Evolutionary conservation across 2,888 invertebrate genomes (phyloP), one percentile per base, ranked within the genome.

Genomic region (Agonopterix heracliana): DNA sequence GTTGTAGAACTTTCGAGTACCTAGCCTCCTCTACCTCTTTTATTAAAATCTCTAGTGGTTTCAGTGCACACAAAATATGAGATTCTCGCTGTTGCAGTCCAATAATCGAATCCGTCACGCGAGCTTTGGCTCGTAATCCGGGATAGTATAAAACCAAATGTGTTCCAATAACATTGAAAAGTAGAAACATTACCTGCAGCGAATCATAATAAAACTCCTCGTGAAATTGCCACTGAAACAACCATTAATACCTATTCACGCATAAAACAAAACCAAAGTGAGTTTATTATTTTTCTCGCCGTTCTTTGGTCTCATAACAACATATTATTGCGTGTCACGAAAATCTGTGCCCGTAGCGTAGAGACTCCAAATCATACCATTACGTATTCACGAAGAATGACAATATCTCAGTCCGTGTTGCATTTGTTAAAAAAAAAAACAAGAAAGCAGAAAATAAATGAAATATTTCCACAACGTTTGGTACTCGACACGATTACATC

Each of bases 141-240:
- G 57, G 59, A 53, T 5, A 73, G 63, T 71, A 78, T 79, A 76
- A 76, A 73, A 63, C 68, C 66, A 63, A 75, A 73, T 75, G 70
- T 70, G 68, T 61, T 67, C 69, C 74, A 78, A 85, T 81, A 81
- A 76, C 70, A 72, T 66, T 67, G 74, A 72, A 71, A 74, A 73
- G 68, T 72, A 69, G 68, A 71, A 64, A 68, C 68, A 75, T 78
- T 74, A 76, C 73, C 65, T 59, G 64, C 53, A 52, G 52, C 55
- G 74, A 77, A 74, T 79, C 71, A 74, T 78, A 82, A 82, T 81
- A 83, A 82, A 84, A 79, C 55, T 66, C 60, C 72, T 63, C 64
- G 61, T 70, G 65, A 66, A 65, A 70, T 71, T 61, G 64, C 59
- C 64, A 63, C 64, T 68, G 73, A 72, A 74, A 76, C 73, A 74